Evolutionary conservation across 2,797 vertebrate genomes (phyloP).

Genomic region (Pseudochromis fuscus): DNA sequence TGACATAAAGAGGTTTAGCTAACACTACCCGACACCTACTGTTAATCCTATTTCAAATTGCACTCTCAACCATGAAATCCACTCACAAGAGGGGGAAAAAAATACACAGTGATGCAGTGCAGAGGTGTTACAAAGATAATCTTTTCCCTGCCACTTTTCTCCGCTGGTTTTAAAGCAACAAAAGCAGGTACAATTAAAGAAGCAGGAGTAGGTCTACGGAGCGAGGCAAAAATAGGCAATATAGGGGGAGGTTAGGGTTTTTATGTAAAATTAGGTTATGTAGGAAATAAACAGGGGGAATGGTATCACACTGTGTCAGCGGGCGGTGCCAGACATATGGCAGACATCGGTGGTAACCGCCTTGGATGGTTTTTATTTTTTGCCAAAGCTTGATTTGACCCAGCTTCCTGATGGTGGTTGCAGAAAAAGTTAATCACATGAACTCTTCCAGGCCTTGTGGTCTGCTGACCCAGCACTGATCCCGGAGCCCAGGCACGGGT

Average conservation of each 20-base stretch:
- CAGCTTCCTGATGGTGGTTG: slow-evolving; percentile 65
- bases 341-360: slow-evolving; percentile 59
- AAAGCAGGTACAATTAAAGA: slow-evolving; percentile 76
- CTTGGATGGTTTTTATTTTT: slow-evolving; percentile 17
- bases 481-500: slow-evolving; percentile 52
- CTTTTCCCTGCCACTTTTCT: slow-evolving; percentile 71
- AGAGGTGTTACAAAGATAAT: slow-evolving; percentile 80
- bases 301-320: slow-evolving; percentile 53
- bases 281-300: slow-evolving; percentile 40
- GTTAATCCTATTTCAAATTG: slow-evolving; percentile 83
- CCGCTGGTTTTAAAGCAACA: slow-evolving; percentile 66
- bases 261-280: slow-evolving; percentile 52
- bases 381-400: slow-evolving; percentile 66
- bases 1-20: slow-evolving; percentile 83
- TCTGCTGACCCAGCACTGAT: slow-evolving; percentile 70
- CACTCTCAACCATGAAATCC: slow-evolving; percentile 81
- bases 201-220: slow-evolving; percentile 40
- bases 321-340: slow-evolving; percentile 62
- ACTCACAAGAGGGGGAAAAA: slow-evolving; percentile 73
- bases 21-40: slow-evolving; percentile 77
- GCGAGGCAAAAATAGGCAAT: background rate
- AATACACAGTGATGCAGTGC: slow-evolving; percentile 69
- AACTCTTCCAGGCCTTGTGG: slow-evolving; percentile 66
- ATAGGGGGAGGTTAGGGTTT: slow-evolving; percentile 20
- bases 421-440: slow-evolving; percentile 58